Percentiles rank a stretch among this genome's conserved stretches.
Conservation (phyloP, 2,797 vertebrate species). For the Champsocephalus esox region DNA sequence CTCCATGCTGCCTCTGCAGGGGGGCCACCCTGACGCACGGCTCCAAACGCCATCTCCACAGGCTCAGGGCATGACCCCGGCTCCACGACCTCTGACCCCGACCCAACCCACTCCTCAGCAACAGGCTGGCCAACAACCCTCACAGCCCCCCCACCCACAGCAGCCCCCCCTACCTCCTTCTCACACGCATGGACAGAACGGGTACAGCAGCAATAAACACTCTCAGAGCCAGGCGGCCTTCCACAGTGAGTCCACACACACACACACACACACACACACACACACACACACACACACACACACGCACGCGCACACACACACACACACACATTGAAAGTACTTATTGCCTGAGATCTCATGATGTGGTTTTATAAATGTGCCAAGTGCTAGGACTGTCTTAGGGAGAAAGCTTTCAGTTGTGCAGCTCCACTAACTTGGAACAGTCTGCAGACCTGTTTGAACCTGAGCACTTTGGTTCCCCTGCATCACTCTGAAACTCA, state of each 20-base stretch:
- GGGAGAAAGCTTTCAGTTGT: no score
- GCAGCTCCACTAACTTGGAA: no score
- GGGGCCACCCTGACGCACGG: conserved; percentile 68
- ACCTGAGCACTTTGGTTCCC: no score
- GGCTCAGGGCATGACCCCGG: conserved; percentile 69
- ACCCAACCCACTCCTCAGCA: conserved; percentile 70
- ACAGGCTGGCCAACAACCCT: conserved; percentile 66
- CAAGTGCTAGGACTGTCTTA: no score
- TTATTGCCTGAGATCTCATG: no score
- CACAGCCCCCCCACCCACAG: conserved; percentile 64
- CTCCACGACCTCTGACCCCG: conserved; percentile 72
- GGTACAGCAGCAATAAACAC: conserved; percentile 80
- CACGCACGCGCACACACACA: not conserved
- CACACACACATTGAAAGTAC: no score
- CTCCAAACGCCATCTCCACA: conserved; percentile 79
- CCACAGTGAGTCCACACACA: conserved; percentile 75
- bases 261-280: conserved; percentile 40
- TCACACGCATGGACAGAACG: conserved; percentile 77
- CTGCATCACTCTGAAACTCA: no score
- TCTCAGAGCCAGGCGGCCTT: conserved; percentile 78
- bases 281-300: no score
- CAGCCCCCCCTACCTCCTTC: conserved; percentile 57
- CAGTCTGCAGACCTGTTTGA: no score
- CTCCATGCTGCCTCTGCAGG: conserved; percentile 78
- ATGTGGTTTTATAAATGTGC: no score